phyloP scores from a whole-genome alignment of 2,888 invertebrate genomes.

The Atrina japonica region DNA sequence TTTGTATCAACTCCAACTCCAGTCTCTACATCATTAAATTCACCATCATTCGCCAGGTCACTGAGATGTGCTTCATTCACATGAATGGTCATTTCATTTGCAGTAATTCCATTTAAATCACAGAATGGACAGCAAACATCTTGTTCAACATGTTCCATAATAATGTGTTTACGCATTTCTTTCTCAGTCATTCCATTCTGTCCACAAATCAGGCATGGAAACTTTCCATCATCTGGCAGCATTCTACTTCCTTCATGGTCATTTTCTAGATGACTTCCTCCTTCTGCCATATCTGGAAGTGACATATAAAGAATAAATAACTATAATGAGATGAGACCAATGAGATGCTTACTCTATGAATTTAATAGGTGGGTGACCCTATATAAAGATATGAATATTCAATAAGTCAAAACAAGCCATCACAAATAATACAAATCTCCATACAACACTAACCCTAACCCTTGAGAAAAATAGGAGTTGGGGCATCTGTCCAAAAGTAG shows the following conservation, averaged over 20 bases:
- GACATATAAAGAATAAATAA: neutral
- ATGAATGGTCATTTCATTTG: conserved; percentile 89
- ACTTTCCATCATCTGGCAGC: conserved; percentile 47
- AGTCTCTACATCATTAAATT: conserved; percentile 22
- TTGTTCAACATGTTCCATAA: conserved; percentile 89
- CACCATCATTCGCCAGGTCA: conserved; percentile 81
- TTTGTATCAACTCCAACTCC: neutral
- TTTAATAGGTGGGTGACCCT: no score
- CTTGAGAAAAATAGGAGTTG: no score
- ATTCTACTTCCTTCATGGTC: neutral
- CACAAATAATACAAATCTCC: no score
- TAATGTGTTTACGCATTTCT: conserved; percentile 89
- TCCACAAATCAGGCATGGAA: conserved; percentile 90
- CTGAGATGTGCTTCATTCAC: conserved; percentile 92
- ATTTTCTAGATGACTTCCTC: conserved; percentile 27
- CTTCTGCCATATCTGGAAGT: conserved; percentile 83
- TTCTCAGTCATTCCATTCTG: conserved; percentile 85
- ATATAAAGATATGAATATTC: no score
- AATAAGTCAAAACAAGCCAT: no score
- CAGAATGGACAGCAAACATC: conserved; percentile 92
- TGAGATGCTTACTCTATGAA: no score
- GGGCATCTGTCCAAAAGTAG: no score
- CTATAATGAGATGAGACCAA: no score
- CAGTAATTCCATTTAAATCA: conserved; percentile 88
- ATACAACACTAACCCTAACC: no score